Evolutionary conservation across 2,797 vertebrate species (phyloP), one percentile per base, ranked within the genome.

Genomic region (Scyliorhinus canicula): DNA sequence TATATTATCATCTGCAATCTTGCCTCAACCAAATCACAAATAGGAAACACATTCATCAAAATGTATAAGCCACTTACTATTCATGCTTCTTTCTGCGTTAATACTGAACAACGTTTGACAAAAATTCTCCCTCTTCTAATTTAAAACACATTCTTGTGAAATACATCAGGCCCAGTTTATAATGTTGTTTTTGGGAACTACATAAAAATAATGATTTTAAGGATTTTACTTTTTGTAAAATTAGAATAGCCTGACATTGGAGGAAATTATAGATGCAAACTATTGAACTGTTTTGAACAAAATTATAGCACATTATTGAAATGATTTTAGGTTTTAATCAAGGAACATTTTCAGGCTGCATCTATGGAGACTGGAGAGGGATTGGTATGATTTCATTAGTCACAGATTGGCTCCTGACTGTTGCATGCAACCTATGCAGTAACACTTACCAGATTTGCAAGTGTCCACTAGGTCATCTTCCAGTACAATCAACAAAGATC

Each of bases 401-500:
- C 50, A 31, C 52, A 55, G 3, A 26, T 55, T 50, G 28, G 50
- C 85, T 35, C 31, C 0, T 57, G 21, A 82, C 24, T 8, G 7
- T 47, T 47, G 79, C 8, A 44, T 24, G 35, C 57, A 63, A 12
- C 57, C 24, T 44, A 91, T 44, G 9, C 8, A 91, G n/a, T 40
- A 26, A 74, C 55, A 95, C 97, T 97, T 96, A 98, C 99, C 99
- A 96, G 99, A 99, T 96, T 99, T 99, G 96, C 99, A 99, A 95
- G 96, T 97, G 96, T 99, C 99, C 52, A 99, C 99, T 95, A 99
- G 97, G 96, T 99, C 99, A 95, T 99, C 98, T 97, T 99, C 98
- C 95, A 99, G 97, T 96, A 98, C 96, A 95, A 99, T 98, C 95
- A 98, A 96, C 98, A 99, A 98, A 71, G 99, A 99, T 44, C 99